Evolutionary conservation across 2,113 vertebrate genomes (phyloP).

Genomic region (Balaeniceps rex): DNA sequence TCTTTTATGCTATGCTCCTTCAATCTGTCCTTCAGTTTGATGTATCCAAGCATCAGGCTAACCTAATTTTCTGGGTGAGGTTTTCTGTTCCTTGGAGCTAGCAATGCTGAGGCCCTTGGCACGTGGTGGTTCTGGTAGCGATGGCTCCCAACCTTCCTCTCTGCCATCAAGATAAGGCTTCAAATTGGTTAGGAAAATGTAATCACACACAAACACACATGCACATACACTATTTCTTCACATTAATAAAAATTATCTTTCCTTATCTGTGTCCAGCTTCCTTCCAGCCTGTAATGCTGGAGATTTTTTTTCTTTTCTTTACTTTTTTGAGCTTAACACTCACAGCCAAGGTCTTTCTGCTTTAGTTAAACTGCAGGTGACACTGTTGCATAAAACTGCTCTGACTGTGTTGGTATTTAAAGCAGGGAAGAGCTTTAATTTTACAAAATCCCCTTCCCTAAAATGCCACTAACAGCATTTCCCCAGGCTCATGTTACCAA

Average conservation of each 20-base stretch:
- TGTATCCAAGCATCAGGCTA: not conserved
- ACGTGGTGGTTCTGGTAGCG: rapidly evolving
- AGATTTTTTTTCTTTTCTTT: not conserved
- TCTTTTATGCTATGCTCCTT: not conserved
- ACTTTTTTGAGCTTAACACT: not conserved
- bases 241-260: not conserved
- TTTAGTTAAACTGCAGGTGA: not conserved
- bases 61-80: not conserved
- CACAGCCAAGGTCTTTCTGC: not conserved
- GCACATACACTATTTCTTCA: not conserved
- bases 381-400: not conserved
- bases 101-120: not conserved
- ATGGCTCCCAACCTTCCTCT: not conserved
- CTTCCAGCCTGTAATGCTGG: not conserved
- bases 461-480: not conserved
- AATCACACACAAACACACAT: not conserved
- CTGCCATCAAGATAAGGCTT: not conserved
- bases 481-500: not conserved
- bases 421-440: not conserved
- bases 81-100: not conserved
- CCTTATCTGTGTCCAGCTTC: not conserved
- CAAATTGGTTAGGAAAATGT: not conserved
- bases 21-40: not conserved
- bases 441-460: not conserved
- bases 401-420: not conserved